A percentile compares a stretch with the other conserved stretches of the same genome.
phyloP scores from a whole-genome alignment of 2,888 invertebrate species.

The Lamellibrachia satsuma region DNA sequence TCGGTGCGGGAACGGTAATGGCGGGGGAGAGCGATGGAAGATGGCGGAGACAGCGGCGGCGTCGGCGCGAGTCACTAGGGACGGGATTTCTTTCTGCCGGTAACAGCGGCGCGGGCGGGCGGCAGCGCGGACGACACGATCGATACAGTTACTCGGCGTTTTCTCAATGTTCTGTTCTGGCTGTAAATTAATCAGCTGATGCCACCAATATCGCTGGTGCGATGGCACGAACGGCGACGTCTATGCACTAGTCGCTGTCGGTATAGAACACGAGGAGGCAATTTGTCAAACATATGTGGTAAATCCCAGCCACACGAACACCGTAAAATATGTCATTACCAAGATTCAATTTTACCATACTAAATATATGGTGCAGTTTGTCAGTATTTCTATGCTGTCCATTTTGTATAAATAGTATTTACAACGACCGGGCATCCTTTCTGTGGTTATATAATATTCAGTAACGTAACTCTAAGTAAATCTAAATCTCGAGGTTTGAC shows the following conservation, averaged over 20 bases:
- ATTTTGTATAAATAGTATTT: too few species aligned
- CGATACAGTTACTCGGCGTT: not conserved
- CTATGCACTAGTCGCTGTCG: not conserved
- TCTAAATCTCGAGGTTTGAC: not conserved
- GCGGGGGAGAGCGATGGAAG: not conserved
- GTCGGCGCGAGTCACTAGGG: not conserved
- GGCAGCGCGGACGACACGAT: not conserved
- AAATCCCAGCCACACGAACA: too few species aligned
- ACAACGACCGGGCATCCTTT: not conserved
- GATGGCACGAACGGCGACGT: not conserved
- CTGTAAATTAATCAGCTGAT: not conserved
- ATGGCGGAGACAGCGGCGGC: not conserved
- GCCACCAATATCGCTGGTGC: not conserved
- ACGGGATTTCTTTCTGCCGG: not conserved
- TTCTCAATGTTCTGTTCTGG: not conserved
- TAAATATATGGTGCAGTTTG: too few species aligned
- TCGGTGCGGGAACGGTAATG: not conserved
- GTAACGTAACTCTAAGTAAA: not conserved
- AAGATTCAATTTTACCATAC: not conserved
- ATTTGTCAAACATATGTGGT: not conserved
- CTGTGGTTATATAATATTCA: not conserved
- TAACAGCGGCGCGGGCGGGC: not conserved
- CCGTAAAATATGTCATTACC: not conserved
- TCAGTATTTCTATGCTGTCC: too few species aligned
- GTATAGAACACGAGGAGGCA: not conserved